Percentiles rank a stretch among this genome's conserved stretches.
Evolutionary conservation across 2,888 invertebrate species (phyloP).

Genomic region (Acleris emargana): DNA sequence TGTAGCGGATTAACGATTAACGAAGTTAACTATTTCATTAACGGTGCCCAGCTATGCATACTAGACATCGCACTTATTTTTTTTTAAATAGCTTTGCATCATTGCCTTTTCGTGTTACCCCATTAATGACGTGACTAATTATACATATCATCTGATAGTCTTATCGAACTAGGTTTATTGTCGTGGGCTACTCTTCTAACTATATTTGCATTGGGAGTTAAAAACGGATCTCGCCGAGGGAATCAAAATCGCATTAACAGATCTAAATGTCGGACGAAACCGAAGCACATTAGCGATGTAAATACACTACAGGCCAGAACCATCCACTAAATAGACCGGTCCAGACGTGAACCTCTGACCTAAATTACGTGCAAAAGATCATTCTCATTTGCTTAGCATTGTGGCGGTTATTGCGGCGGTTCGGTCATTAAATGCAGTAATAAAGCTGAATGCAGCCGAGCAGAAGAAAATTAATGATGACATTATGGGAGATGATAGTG

Average conservation of each 20-base stretch:
- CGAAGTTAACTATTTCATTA: too few relatives aligned
- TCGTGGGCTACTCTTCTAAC: too few relatives aligned
- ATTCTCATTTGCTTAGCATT: constrained; percentile 16
- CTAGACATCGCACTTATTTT: too few relatives aligned
- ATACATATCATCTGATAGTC: too few relatives aligned
- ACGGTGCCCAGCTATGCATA: too few relatives aligned
- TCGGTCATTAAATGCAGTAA: constrained; percentile 7
- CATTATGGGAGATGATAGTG: not conserved
- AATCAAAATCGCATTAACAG: constrained; percentile 14
- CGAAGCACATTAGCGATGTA: constrained; percentile 43
- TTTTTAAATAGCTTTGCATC: too few relatives aligned
- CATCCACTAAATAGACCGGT: constrained; percentile 31
- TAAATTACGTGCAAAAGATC: constrained; percentile 26
- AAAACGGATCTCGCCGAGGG: not conserved
- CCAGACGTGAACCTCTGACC: constrained; percentile 8
- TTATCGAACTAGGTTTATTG: too few relatives aligned
- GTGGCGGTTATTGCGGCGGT: constrained; percentile 12
- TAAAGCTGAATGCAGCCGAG: not conserved
- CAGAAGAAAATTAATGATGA: not conserved
- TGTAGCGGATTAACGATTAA: too few relatives aligned
- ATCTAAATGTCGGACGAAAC: constrained; percentile 23
- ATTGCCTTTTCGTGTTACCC: too few relatives aligned
- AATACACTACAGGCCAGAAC: constrained; percentile 44
- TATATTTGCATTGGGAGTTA: not conserved
- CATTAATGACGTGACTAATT: too few relatives aligned